These are phyloP conservation scores for Pomacea canaliculata DNA, from an alignment of 2,888 invertebrate genomes.

Conservation along the genomic window DNA sequence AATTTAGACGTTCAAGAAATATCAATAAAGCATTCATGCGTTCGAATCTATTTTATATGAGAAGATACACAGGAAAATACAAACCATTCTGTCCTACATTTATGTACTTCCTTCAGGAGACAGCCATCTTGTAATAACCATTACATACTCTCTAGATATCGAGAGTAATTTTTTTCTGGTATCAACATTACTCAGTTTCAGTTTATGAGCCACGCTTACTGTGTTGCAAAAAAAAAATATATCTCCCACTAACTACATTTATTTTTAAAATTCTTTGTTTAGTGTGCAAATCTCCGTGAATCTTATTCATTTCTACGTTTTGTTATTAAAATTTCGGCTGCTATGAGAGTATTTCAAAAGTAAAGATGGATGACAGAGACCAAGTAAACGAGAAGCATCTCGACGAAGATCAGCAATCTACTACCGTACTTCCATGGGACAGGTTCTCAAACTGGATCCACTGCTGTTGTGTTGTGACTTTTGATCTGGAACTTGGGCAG, in stretches of 20 bases:
- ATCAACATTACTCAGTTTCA: no score
- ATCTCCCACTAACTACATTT: no score
- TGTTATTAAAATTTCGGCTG: not conserved
- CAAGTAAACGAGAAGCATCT: slow-evolving; percentile 14
- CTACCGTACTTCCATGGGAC: slow-evolving; percentile 70
- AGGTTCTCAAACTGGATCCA: slow-evolving; percentile 90
- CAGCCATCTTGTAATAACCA: slow-evolving; percentile 63
- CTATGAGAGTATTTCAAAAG: not conserved
- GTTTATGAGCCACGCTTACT: no score
- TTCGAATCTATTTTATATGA: not conserved
- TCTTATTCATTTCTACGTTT: not conserved
- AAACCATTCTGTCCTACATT: slow-evolving; percentile 24
- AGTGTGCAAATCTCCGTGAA: no score
- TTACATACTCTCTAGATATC: slow-evolving; percentile 17
- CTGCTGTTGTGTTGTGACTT: slow-evolving; percentile 97
- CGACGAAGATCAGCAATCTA: slow-evolving; percentile 43
- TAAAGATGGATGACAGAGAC: slow-evolving; percentile 29
- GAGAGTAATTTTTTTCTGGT: no score
- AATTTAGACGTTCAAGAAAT: no score
- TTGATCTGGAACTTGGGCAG: slow-evolving; percentile 98
- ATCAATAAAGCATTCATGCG: no score
- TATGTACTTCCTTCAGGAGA: slow-evolving; percentile 45
- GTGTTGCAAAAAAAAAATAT: no score
- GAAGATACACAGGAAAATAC: slow-evolving; percentile 3
- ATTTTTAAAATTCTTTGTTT: no score